Evolutionary conservation across 2,888 invertebrate genomes (phyloP), one percentile per base, ranked within the genome.

Genomic region (Melanophora roralis): DNA sequence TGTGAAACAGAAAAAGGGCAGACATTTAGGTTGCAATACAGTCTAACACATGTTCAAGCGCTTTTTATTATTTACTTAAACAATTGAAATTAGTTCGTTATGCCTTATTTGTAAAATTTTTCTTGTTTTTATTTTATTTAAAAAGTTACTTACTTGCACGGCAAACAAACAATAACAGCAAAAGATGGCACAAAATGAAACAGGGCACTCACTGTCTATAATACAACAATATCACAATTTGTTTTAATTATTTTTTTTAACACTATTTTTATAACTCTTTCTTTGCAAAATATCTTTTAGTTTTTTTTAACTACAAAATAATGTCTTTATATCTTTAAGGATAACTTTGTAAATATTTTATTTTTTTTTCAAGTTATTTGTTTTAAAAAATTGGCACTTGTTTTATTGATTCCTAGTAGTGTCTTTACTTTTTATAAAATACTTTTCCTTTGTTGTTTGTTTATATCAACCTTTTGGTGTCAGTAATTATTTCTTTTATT

Each of bases 121-220:
- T 16, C 11, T 45, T 27, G n/a, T 27, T 19, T 5, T 27, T 38
- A 34, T 11, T n/a, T 43, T 51, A 16, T 47, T 47, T 78, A 67
- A 78, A 78, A 78, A 60, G 53, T 67, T 57, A 78, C 72, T 78
- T 78, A 78, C 78, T 38, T 60, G 38, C 62, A 38, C 45, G 51
- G 16, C 57, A 55, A 2, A n/a, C 45, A 16, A 21, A 14, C 3
- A 36, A 34, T 19, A 49, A 47, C 4, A 34, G 34, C 55, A 62
- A 62, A 12, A 47, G 45, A 12, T 11, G 38, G 7, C n/a, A 7
- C 23, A 47, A 2, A 4, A 8, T 27, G 9, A n/a, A 21, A 8
- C 27, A 27, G 14, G n/a, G n/a, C n/a, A n/a, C n/a, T n/a, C n/a
- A 36, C 55, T 16, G 19, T 16, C 19, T 19, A 4, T 16, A 9